These are phyloP conservation scores for Arge pagana DNA, from an alignment of 2,888 invertebrate species.

Conservation along the genomic window DNA sequence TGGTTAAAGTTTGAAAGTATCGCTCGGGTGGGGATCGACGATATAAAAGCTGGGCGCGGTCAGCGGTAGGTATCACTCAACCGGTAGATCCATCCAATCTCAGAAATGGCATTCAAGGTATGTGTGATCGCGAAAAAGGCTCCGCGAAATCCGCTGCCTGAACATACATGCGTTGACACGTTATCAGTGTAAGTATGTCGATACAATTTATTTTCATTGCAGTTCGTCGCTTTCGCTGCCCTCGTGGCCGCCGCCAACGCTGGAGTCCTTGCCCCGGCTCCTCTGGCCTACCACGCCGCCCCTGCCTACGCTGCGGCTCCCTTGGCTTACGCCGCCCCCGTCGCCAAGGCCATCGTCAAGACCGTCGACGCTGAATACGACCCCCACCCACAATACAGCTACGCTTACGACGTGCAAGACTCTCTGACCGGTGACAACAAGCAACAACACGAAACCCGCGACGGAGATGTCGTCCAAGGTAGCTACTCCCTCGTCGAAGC, in stretches of 20 bases:
- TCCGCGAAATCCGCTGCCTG: neutral
- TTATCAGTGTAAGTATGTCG: neutral
- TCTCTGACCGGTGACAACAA: constrained; percentile 40
- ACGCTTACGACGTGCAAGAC: constrained; percentile 62
- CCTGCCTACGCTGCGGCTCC: constrained; percentile 43
- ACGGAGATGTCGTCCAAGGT: constrained; percentile 41
- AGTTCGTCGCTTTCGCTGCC: constrained; percentile 57
- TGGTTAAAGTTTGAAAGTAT: constrained; percentile 19
- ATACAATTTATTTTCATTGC: constrained; percentile 26
- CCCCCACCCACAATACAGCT: constrained; percentile 69
- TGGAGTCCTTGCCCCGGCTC: constrained; percentile 48
- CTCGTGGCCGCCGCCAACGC: constrained; percentile 59
- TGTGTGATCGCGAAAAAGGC: neutral
- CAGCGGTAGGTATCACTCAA: constrained; percentile 13
- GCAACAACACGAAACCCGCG: constrained; percentile 39
- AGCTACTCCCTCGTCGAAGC: constrained; percentile 35
- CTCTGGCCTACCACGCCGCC: constrained; percentile 17
- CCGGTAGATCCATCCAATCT: constrained; percentile 19
- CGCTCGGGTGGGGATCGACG: constrained; percentile 11
- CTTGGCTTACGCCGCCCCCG: constrained; percentile 41
- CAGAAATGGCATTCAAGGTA: constrained; percentile 22
- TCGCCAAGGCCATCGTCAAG: constrained; percentile 20
- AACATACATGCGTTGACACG: neutral
- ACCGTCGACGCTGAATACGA: constrained; percentile 24
- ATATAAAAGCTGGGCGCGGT: constrained; percentile 15